These are phyloP conservation scores for Sinhomidia bicolor DNA, from an alignment of 2,888 invertebrate genomes.

Conservation along the genomic window DNA sequence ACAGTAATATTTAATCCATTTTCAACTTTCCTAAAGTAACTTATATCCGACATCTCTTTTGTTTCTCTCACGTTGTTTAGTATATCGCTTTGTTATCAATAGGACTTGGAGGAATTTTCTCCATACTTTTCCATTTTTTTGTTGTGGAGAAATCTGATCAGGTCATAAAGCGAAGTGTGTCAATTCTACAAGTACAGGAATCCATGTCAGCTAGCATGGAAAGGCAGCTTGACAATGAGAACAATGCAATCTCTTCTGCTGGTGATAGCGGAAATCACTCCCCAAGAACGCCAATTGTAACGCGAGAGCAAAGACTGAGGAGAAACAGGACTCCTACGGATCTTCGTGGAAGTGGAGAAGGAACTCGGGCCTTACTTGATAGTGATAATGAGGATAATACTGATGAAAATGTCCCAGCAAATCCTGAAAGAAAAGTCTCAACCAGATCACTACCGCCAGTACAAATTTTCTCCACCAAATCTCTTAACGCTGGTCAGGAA, in stretches of 20 bases:
- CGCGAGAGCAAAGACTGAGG: constrained; percentile 29
- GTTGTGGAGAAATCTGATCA: constrained; percentile 84
- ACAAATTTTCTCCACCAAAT: constrained; percentile 65
- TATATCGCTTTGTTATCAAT: constrained; percentile 87
- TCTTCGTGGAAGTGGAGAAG: constrained; percentile 40
- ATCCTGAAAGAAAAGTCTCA: background rate
- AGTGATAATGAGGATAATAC: constrained; percentile 50
- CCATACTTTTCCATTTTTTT: constrained; percentile 88
- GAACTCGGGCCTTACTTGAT: constrained; percentile 32
- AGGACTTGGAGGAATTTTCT: constrained; percentile 85
- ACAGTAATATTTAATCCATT: background rate
- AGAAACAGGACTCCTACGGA: constrained; percentile 59
- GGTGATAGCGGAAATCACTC: background rate
- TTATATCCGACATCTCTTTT: background rate
- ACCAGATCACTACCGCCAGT: background rate
- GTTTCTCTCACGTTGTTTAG: constrained; percentile 76
- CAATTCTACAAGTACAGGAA: constrained; percentile 64
- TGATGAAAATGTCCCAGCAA: background rate
- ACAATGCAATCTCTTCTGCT: background rate
- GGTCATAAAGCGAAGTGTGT: constrained; percentile 73
- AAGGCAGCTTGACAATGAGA: background rate
- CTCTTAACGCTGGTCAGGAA: constrained; percentile 73
- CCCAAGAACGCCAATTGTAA: background rate
- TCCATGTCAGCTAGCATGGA: background rate
- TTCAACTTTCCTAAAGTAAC: background rate